Evolutionary conservation across 2,797 vertebrate genomes (phyloP).

Genomic region (Ataeniobius toweri): DNA sequence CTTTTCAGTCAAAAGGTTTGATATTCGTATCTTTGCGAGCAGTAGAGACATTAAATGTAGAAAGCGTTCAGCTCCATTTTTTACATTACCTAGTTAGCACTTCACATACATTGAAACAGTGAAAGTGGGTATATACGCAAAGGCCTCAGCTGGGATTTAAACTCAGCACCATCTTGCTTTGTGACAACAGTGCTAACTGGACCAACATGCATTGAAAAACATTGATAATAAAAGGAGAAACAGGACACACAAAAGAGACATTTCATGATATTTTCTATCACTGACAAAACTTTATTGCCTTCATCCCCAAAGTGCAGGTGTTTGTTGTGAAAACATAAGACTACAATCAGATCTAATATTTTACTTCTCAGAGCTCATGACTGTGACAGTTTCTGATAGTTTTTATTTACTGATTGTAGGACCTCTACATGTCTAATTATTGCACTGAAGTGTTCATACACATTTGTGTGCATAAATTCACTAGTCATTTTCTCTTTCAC

Average conservation of each 20-base stretch:
- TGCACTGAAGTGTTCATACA: conserved; percentile 1
- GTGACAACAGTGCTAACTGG: too few species aligned
- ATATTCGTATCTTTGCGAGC: too few species aligned
- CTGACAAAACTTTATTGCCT: conserved; percentile 40
- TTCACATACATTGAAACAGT: neutral
- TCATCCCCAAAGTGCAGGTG: neutral
- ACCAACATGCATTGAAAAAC: neutral
- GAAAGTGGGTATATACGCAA: neutral
- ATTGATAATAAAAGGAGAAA: neutral
- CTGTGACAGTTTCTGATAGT: neutral
- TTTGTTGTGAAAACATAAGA: neutral
- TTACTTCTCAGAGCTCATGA: neutral
- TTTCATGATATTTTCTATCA: conserved; percentile 10
- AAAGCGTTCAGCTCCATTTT: neutral
- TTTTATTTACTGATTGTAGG: neutral
- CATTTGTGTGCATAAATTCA: conserved; percentile 11
- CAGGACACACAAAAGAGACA: conserved; percentile 9
- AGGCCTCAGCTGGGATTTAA: neutral
- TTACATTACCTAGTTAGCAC: neutral
- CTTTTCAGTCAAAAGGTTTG: neutral
- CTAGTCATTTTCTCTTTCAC: conserved; percentile 61
- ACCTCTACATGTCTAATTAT: conserved; percentile 28
- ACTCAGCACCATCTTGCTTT: too few species aligned
- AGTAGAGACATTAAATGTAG: neutral
- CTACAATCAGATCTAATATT: neutral